Evolutionary conservation across 2,113 vertebrate species (phyloP).

Genomic region (Paramisgurnus dabryanus): DNA sequence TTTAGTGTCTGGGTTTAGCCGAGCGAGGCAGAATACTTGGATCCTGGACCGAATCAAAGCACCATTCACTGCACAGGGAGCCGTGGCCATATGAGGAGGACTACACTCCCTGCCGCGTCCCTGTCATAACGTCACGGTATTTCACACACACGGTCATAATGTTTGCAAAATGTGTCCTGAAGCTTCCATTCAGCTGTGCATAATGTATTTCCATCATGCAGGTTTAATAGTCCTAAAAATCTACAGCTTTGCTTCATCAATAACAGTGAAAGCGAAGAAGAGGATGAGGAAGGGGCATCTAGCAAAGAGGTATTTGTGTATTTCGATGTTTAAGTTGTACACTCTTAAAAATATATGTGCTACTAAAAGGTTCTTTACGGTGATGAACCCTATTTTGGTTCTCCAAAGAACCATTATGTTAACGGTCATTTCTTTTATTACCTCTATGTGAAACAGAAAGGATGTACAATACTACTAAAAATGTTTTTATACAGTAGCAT

Average conservation of each 20-base stretch:
- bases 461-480: too few species aligned
- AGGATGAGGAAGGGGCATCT: slow-evolving; percentile 49
- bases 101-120: slow-evolving; percentile 42
- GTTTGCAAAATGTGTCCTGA: neutral
- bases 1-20: slow-evolving; percentile 39
- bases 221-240: slow-evolving; percentile 60
- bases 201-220: slow-evolving; percentile 30
- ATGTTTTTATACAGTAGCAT: too few species aligned
- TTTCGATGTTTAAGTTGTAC: neutral
- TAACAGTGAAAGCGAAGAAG: slow-evolving; percentile 60
- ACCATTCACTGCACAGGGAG: slow-evolving; percentile 32
- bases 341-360: too few species aligned
- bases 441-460: too few species aligned
- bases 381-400: too few species aligned
- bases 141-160: neutral
- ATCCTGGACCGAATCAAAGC: slow-evolving; percentile 39
- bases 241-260: slow-evolving; percentile 63
- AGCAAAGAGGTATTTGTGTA: slow-evolving; percentile 43
- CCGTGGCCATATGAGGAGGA: slow-evolving; percentile 36
- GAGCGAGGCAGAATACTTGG: slow-evolving; percentile 32
- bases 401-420: too few species aligned
- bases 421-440: too few species aligned
- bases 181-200: neutral
- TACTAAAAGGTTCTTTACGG: too few species aligned
- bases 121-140: slow-evolving; percentile 53